phyloP scores from a whole-genome alignment of 2,113 vertebrate species.

The Chaetorhynchus papuensis region DNA sequence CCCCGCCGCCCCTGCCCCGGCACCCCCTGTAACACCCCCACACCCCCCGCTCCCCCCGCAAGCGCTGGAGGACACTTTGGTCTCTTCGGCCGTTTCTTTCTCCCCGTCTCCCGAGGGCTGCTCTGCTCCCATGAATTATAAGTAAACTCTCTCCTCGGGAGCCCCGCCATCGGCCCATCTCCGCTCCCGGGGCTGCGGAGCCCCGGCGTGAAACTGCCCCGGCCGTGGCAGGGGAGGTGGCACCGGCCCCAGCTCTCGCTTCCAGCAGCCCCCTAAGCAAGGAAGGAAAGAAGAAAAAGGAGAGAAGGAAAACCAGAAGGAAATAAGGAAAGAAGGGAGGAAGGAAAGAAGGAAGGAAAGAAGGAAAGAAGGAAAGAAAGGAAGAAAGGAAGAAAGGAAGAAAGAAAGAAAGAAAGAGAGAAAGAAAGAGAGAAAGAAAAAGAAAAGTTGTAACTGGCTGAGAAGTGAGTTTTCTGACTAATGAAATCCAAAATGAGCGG shows the following conservation, averaged over 20 bases:
- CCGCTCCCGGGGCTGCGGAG: neutral
- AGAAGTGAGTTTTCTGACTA: conserved; percentile 58
- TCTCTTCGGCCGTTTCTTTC: neutral
- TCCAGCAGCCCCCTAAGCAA: neutral
- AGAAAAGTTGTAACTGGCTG: neutral
- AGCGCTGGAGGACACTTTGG: conserved; percentile 25
- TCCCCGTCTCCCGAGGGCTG: neutral
- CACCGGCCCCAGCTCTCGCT: neutral
- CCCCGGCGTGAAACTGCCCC: neutral
- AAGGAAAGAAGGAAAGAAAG: neutral
- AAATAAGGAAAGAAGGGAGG: accelerated
- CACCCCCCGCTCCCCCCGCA: neutral
- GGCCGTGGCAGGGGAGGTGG: neutral
- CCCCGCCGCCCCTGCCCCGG: neutral
- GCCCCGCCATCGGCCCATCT: neutral
- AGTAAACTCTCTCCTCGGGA: conserved; percentile 23
- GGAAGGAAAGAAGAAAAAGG: neutral
- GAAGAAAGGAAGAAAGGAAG: accelerated
- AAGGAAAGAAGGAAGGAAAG: accelerated
- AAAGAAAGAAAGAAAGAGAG: accelerated
- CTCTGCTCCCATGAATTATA: conserved; percentile 40
- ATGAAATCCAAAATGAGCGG: conserved; percentile 69
- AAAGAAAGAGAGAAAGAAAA: accelerated
- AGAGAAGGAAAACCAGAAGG: no score
- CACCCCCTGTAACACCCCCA: neutral